Evolutionary conservation across 2,113 vertebrate genomes (phyloP).

Genomic region (Anhinga rufa): DNA sequence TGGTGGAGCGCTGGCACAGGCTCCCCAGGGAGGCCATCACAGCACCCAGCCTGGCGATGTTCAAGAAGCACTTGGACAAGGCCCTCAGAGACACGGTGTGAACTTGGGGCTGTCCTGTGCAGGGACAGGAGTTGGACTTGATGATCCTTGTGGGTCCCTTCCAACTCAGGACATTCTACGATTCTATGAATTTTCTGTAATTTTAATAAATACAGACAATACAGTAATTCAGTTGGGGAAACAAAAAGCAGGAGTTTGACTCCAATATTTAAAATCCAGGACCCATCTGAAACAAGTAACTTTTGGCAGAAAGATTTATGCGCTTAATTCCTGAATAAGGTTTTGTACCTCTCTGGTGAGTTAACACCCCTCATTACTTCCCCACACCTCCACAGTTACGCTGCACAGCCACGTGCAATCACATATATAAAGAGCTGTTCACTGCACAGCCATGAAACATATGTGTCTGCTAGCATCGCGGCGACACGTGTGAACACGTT

Average conservation of each 20-base stretch:
- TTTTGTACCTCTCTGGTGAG: neutral
- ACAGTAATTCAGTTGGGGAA: neutral
- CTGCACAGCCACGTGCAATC: neutral
- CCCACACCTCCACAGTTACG: neutral
- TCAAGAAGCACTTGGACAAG: too few species aligned
- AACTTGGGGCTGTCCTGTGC: too few species aligned
- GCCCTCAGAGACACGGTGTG: too few species aligned
- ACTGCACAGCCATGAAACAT: neutral
- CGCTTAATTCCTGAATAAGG: neutral
- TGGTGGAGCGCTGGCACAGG: too few species aligned
- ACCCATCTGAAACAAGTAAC: neutral
- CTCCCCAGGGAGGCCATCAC: too few species aligned
- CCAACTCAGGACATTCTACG: too few species aligned
- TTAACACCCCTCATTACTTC: neutral
- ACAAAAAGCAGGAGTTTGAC: neutral
- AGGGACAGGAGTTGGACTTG: too few species aligned
- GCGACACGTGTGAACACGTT: neutral
- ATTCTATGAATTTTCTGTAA: neutral
- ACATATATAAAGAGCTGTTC: neutral
- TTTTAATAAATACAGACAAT: neutral
- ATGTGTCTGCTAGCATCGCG: fast-evolving
- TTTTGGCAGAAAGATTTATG: neutral
- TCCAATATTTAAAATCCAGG: neutral
- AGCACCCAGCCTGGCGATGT: too few species aligned
- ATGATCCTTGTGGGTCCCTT: too few species aligned